phyloP scores from a whole-genome alignment of 2,113 vertebrate species.

The Chamaetylas fuelleborni region DNA sequence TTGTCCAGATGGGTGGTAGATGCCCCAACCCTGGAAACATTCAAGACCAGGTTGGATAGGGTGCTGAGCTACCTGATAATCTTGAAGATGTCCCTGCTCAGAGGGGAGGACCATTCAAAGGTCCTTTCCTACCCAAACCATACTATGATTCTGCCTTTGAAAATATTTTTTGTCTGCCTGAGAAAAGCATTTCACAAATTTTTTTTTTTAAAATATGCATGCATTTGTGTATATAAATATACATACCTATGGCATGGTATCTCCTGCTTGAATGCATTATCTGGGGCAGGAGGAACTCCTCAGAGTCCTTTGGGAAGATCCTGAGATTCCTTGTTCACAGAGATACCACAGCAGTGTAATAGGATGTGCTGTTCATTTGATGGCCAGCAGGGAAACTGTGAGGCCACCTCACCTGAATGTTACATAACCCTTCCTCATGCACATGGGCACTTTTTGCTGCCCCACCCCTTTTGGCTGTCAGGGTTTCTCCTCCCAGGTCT shows the following conservation, averaged over 20 bases:
- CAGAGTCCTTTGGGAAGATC: not conserved
- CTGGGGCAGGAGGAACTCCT: not conserved
- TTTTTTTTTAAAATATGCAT: not conserved
- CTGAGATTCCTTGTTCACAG: not conserved
- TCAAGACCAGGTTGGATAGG: not conserved
- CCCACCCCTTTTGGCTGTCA: not conserved
- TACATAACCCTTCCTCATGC: not conserved
- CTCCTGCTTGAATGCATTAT: not conserved
- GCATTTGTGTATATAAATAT: not conserved
- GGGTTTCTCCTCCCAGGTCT: not conserved
- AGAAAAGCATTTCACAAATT: not conserved
- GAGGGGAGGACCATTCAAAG: not conserved
- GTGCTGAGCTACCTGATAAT: not conserved
- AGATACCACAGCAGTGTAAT: fast-evolving
- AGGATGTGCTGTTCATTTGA: fast-evolving
- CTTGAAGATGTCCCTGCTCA: not conserved
- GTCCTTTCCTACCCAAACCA: not conserved
- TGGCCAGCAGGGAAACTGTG: not conserved
- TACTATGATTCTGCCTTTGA: not conserved
- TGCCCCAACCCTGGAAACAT: not conserved
- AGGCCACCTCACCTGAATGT: not conserved
- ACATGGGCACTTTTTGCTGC: not conserved
- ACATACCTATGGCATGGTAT: not conserved
- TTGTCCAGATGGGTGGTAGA: not conserved
- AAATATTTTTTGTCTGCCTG: not conserved